Percentiles rank a stretch among this genome's conserved stretches.
Evolutionary conservation across 2,888 invertebrate species (phyloP).

Genomic region (Micoletzkya japonica): DNA sequence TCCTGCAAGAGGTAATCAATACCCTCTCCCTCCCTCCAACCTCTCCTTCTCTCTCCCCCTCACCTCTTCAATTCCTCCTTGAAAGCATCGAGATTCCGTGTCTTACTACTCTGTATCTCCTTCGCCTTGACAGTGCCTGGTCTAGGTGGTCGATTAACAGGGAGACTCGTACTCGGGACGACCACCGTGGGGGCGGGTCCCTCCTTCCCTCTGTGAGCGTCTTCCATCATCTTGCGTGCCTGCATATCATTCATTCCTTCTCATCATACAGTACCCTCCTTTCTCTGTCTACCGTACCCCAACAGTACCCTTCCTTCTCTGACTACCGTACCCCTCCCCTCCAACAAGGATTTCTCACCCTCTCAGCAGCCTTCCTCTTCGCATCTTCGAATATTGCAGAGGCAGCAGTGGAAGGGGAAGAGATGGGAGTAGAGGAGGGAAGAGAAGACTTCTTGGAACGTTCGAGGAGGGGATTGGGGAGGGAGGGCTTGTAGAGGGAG

Average conservation of each 20-base stretch:
- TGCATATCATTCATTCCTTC: no score
- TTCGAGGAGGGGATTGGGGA: conserved; percentile 32
- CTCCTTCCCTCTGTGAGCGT: conserved; percentile 45
- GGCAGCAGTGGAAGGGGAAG: conserved; percentile 29
- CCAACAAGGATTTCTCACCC: conserved; percentile 26
- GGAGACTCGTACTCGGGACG: conserved; percentile 33
- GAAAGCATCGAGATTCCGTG: conserved; percentile 93
- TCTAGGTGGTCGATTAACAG: conserved; percentile 74
- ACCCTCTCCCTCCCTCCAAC: neutral
- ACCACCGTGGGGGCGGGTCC: conserved; percentile 39
- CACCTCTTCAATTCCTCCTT: conserved; percentile 95
- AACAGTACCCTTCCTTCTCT: neutral
- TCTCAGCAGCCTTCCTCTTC: conserved; percentile 55
- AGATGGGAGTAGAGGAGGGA: conserved; percentile 26
- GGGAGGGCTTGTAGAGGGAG: conserved; percentile 39
- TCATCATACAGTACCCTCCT: no score
- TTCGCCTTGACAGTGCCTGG: conserved; percentile 49
- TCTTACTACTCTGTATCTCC: conserved; percentile 76
- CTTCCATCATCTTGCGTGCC: conserved; percentile 53
- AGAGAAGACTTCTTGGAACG: conserved; percentile 8
- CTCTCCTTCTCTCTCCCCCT: neutral
- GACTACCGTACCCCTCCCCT: neutral
- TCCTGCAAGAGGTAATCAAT: conserved; percentile 70
- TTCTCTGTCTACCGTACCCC: neutral
- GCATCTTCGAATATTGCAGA: conserved; percentile 51